Evolutionary conservation across 1,140 invertebrate genomes (phyloP).

Genomic region (Gryon sp.): DNA sequence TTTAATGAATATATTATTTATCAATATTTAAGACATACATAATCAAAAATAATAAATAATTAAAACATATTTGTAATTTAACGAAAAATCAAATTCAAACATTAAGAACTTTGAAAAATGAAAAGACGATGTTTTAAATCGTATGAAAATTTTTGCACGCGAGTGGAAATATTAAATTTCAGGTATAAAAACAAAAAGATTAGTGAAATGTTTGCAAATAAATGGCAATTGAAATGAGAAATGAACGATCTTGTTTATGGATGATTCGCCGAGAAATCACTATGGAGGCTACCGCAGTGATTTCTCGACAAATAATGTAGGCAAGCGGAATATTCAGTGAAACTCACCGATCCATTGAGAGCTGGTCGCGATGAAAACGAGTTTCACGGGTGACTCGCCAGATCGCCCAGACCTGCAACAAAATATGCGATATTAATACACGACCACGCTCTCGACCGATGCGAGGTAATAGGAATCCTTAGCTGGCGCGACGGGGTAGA

Average conservation of each 20-base stretch:
- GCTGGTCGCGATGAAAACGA: constrained; percentile 56
- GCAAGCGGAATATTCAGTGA: constrained; percentile 56
- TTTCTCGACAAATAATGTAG: constrained; percentile 49
- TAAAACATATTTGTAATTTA: no score
- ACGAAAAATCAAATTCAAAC: no score
- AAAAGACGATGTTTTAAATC: no score
- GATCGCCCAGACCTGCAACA: constrained; percentile 58
- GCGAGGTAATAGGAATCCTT: constrained; percentile 59
- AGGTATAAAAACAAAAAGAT: no score
- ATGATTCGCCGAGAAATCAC: constrained; percentile 51
- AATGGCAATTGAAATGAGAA: constrained; percentile 37
- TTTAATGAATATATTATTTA: no score
- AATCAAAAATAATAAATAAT: no score
- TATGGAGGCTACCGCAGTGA: constrained; percentile 42
- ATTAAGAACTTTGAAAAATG: no score
- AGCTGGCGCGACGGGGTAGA: constrained; percentile 40
- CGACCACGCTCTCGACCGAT: constrained; percentile 27
- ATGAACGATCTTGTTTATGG: constrained; percentile 56
- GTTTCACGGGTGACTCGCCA: constrained; percentile 52
- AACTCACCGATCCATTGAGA: constrained; percentile 57
- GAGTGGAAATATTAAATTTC: no score
- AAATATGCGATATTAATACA: constrained; percentile 65
- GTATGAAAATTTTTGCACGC: no score
- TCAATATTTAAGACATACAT: no score
- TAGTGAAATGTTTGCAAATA: constrained; percentile 40